These are phyloP conservation scores for Gryon sp. DNA, from an alignment of 1,140 invertebrate genomes.

Conservation along the genomic window DNA sequence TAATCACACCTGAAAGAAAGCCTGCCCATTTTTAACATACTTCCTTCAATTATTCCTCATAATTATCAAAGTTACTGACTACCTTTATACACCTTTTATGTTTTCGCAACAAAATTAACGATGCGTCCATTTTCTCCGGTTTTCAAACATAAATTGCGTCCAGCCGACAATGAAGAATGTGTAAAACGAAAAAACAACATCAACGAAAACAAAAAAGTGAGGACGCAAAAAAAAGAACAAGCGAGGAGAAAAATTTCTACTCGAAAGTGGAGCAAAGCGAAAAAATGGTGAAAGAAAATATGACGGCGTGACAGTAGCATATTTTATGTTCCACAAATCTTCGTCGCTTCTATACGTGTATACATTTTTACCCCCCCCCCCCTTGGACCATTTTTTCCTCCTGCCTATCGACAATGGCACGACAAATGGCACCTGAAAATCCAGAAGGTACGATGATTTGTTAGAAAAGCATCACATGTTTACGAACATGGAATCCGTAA, in stretches of 20 bases:
- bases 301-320: slow-evolving; percentile 50
- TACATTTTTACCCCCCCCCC: slow-evolving; percentile 11
- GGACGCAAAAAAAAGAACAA: neutral
- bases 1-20: slow-evolving; percentile 56
- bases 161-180: slow-evolving; percentile 31
- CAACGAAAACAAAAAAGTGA: neutral
- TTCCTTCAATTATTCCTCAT: slow-evolving; percentile 51
- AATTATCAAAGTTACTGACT: slow-evolving; percentile 50
- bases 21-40: slow-evolving; percentile 34
- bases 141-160: slow-evolving; percentile 51
- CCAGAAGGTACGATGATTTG: slow-evolving; percentile 51
- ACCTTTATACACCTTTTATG: slow-evolving; percentile 53
- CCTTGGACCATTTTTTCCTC: neutral
- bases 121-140: slow-evolving; percentile 42
- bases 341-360: slow-evolving; percentile 44
- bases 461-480: slow-evolving; percentile 46
- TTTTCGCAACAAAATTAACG: slow-evolving; percentile 60
- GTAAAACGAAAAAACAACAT: neutral
- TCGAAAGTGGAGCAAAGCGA: slow-evolving; percentile 6
- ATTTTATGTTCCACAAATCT: slow-evolving; percentile 59
- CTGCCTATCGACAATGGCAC: slow-evolving; percentile 30
- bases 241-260: slow-evolving; percentile 13
- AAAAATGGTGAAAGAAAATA: slow-evolving; percentile 33
- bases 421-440: slow-evolving; percentile 60
- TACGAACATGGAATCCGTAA: slow-evolving; percentile 54